Percentiles rank a stretch among this genome's conserved stretches.
Conservation (phyloP, 2,888 invertebrate species). For the Aquatica leii region DNA sequence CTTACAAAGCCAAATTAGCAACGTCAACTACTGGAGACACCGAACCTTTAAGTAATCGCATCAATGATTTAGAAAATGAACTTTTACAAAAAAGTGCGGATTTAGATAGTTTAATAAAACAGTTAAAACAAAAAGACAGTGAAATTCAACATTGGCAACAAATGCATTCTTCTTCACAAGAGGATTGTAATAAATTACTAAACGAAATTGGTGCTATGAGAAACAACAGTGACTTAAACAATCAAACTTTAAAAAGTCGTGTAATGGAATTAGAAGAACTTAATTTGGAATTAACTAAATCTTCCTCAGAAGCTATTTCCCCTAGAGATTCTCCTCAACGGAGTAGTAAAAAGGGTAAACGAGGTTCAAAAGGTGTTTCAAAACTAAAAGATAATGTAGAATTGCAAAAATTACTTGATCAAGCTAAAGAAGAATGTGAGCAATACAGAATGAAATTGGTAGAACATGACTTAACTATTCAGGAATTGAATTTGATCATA, state of each 20-base stretch:
- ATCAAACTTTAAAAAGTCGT: slow-evolving; percentile 13
- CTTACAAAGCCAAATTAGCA: not conserved
- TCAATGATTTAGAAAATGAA: not conserved
- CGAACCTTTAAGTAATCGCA: not conserved
- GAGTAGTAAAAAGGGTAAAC: slow-evolving; percentile 27
- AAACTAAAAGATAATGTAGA: slow-evolving; percentile 14
- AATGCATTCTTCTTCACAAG: not conserved
- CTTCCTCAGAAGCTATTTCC: slow-evolving; percentile 6
- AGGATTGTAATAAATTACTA: not conserved
- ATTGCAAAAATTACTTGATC: slow-evolving; percentile 35
- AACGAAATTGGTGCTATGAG: not conserved
- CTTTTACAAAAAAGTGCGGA: too few relatives aligned
- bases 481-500: slow-evolving; percentile 60
- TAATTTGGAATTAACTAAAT: slow-evolving; percentile 33
- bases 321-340: slow-evolving; percentile 25
- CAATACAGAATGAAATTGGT: slow-evolving; percentile 39
- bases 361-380: slow-evolving; percentile 23
- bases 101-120: too few relatives aligned
- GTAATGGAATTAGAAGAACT: slow-evolving; percentile 36
- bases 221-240: slow-evolving; percentile 12
- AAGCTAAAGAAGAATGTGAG: slow-evolving; percentile 37
- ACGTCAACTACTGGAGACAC: not conserved
- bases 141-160: not conserved
- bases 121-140: not conserved
- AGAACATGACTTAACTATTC: slow-evolving; percentile 41